Evolutionary conservation across 2,888 invertebrate genomes (phyloP), one percentile per base, ranked within the genome.

Genomic region (Orthosia incerta): DNA sequence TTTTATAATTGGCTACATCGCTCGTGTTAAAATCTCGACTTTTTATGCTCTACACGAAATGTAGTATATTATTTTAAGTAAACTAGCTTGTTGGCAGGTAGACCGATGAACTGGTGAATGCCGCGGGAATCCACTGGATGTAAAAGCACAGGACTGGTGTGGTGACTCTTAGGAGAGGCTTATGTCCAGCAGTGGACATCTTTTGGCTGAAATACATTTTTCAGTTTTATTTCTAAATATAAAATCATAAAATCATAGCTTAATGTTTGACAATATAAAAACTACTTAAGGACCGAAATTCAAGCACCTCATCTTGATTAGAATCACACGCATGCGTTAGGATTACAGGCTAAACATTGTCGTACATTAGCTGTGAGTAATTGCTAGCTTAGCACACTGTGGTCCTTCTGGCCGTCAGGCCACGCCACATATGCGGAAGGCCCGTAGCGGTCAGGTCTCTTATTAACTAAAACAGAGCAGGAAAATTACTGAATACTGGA

Each of bases 281-380:
- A 46, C 51, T n/a, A 57, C n/a, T 23, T n/a, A 59, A 45, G n/a
- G 18, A 65, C 46, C 20, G 75, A 66, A 74, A 63, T 68, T 71
- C 39, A 16, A 62, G 61, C 45, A 71, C 57, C 57, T 78, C 45
- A 65, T 59, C 50, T 11, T 65, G 55, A 75, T 79, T 82, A 85
- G 80, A 83, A 85, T 84, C 85, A 80, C 86, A 87, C 75, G 78
- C 87, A 89, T 89, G 87, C 82, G 82, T 89, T 83, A 88, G 89
- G 89, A 89, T 91, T 89, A 91, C 89, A 79, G 82, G 82, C 86
- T 73, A 86, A 88, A 86, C 86, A 86, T 83, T 86, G 89, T 87
- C 89, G 90, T 90, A 90, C 89, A 91, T 93, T 92, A 90, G 85
- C 91, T 83, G 91, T 92, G 92, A 93, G 83, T 93, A 92, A 93